Evolutionary conservation across 2,797 vertebrate genomes (phyloP), one percentile per base, ranked within the genome.

Genomic region (Notamacropus eugenii): DNA sequence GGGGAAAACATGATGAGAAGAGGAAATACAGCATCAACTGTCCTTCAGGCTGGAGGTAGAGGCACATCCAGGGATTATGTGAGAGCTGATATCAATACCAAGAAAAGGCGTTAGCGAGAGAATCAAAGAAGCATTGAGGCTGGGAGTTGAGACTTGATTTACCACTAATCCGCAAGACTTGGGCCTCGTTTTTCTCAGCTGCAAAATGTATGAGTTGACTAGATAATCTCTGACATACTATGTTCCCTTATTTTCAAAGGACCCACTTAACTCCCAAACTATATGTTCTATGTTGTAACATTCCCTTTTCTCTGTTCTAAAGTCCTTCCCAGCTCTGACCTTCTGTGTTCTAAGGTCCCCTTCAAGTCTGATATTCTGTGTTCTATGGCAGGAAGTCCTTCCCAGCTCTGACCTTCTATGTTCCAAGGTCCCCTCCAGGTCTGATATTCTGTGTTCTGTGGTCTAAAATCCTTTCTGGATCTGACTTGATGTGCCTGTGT

Each of bases 11-110:
- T 50, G 10, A 24, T 31, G 29, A 31, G 29, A 50, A 95, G 92
- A 96, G 19, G 40, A 16, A 6, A 50, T 90, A 57, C 62, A 97
- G 95, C 93, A 96, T 62, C 90, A 82, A 91, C 95, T 0, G 24
- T 92, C 90, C 96, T 94, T 90, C 10, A 12, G 58, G 57, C 34
- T 14, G 3, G 2, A 94, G 28, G 34, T 31, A 0, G 90, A 97
- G 52, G 74, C 5, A 24, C n/a, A 34, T 96, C 46, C 82, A n/a
- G 52, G n/a, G 62, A 16, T 67, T n/a, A n/a, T 67, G 14, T n/a
- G 62, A 67, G 62, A 67, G 1, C 34, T n/a, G 19, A 67, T 67
- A 74, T 8, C 16, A 40, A 74, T 40, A 22, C 19, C n/a, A 22
- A 40, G 22, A 62, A 74, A 74, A 74, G 5, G 9, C 67, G 22